These are phyloP conservation scores for Atrina japonica DNA, from an alignment of 2,888 invertebrate genomes.

Conservation along the genomic window DNA sequence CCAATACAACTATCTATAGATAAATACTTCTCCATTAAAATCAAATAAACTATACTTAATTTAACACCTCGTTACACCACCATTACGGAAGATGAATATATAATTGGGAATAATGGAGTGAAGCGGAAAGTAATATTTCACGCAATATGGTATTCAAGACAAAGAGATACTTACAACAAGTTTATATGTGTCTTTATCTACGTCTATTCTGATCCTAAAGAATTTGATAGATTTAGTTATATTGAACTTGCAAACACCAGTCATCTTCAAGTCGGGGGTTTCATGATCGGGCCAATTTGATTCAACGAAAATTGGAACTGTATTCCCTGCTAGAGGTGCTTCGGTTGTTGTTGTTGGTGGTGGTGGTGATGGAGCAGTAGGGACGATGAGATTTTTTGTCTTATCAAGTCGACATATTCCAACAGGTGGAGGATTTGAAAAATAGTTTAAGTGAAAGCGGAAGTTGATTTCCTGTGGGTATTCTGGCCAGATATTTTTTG, in stretches of 20 bases:
- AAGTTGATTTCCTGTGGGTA: neutral
- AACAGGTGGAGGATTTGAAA: neutral
- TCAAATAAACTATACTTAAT: no score
- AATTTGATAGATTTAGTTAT: neutral
- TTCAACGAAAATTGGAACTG: constrained; percentile 2
- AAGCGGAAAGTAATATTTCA: no score
- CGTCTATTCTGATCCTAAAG: neutral
- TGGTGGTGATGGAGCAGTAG: neutral
- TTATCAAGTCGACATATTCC: constrained; percentile 4
- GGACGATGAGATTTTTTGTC: neutral
- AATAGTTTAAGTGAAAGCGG: neutral
- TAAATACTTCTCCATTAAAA: no score
- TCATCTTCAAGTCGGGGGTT: neutral
- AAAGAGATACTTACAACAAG: no score
- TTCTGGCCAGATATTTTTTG: neutral
- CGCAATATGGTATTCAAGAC: no score
- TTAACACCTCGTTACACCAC: no score
- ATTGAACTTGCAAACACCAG: constrained; percentile 2
- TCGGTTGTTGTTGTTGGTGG: constrained; percentile 6
- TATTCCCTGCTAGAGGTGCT: neutral
- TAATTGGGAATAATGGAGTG: no score
- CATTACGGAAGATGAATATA: no score
- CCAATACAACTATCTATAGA: no score
- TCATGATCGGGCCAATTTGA: neutral
- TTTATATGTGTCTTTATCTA: neutral